Evolutionary conservation across 2,113 vertebrate genomes (phyloP).

Genomic region (Entosphenus tridentatus): DNA sequence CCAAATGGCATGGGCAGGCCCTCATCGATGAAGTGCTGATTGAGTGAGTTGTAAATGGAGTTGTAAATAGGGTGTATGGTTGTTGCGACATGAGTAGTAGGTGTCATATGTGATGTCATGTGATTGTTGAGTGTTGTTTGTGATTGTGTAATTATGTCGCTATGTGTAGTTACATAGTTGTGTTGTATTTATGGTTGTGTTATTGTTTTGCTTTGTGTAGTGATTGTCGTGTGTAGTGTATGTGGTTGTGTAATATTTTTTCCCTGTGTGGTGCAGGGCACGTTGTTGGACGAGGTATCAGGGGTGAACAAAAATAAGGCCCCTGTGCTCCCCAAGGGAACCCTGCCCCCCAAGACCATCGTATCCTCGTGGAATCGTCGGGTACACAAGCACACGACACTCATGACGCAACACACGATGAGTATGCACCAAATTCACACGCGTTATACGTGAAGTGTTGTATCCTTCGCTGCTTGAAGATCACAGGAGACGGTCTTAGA

Average conservation of each 20-base stretch:
- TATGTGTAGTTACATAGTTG: not conserved
- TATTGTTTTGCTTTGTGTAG: conserved; percentile 10
- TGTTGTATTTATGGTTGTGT: not conserved
- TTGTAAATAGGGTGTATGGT: too few relatives aligned
- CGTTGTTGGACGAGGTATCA: conserved; percentile 66
- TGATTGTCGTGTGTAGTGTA: too few relatives aligned
- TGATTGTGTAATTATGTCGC: not conserved
- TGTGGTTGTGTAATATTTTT: too few relatives aligned
- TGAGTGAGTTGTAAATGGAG: too few relatives aligned
- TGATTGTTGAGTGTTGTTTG: too few relatives aligned
- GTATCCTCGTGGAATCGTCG: conserved; percentile 95
- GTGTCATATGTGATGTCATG: too few relatives aligned
- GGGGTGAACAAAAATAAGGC: conserved; percentile 62
- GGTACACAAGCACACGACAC: conserved; percentile 21
- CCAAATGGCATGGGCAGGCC: too few relatives aligned
- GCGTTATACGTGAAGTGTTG: too few relatives aligned
- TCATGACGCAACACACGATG: not conserved
- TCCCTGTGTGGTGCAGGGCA: conserved; percentile 28
- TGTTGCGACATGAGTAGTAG: too few relatives aligned
- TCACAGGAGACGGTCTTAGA: not conserved
- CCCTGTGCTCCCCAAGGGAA: conserved; percentile 58
- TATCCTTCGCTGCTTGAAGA: not conserved
- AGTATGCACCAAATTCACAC: not conserved
- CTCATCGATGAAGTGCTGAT: too few relatives aligned
- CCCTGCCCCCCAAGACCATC: conserved; percentile 58